Conservation (phyloP, 2,888 invertebrate genomes). For the Carcina quercana region DNA sequence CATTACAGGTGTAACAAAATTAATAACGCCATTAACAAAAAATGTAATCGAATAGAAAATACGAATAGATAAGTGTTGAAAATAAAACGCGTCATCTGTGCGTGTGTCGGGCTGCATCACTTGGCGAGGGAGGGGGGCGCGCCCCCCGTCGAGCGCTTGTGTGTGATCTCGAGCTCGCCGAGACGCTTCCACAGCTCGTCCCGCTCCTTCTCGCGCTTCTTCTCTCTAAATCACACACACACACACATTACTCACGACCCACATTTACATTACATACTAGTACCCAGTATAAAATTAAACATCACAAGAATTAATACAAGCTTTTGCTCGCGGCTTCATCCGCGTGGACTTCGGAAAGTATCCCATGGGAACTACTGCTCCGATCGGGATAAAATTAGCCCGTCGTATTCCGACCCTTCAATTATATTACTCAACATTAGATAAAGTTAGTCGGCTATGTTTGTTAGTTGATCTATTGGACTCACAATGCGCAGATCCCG, state of each 20-base stretch:
- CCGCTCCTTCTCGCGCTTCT: slow-evolving; percentile 96
- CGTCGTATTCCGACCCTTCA: too few species aligned
- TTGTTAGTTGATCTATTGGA: too few species aligned
- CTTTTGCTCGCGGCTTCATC: too few species aligned
- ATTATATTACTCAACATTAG: too few species aligned
- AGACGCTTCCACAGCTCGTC: slow-evolving; percentile 97
- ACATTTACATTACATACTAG: too few species aligned
- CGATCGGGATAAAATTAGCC: too few species aligned
- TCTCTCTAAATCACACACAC: slow-evolving; percentile 77
- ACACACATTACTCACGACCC: background rate
- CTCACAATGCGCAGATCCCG: too few species aligned
- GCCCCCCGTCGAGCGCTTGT: slow-evolving; percentile 60
- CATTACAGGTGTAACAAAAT: slow-evolving; percentile 61
- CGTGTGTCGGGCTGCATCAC: slow-evolving; percentile 45
- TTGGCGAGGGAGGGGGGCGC: slow-evolving; percentile 46
- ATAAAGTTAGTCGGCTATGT: too few species aligned
- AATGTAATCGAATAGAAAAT: slow-evolving; percentile 70
- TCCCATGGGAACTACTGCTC: too few species aligned
- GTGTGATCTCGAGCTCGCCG: slow-evolving; percentile 89
- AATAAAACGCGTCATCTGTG: slow-evolving; percentile 48
- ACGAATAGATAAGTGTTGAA: slow-evolving; percentile 66
- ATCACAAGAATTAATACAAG: too few species aligned
- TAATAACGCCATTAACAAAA: slow-evolving; percentile 68
- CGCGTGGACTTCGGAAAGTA: too few species aligned
- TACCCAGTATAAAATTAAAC: too few species aligned